phyloP scores from a whole-genome alignment of 1,140 invertebrate genomes.

The Sitobion miscanthi region DNA sequence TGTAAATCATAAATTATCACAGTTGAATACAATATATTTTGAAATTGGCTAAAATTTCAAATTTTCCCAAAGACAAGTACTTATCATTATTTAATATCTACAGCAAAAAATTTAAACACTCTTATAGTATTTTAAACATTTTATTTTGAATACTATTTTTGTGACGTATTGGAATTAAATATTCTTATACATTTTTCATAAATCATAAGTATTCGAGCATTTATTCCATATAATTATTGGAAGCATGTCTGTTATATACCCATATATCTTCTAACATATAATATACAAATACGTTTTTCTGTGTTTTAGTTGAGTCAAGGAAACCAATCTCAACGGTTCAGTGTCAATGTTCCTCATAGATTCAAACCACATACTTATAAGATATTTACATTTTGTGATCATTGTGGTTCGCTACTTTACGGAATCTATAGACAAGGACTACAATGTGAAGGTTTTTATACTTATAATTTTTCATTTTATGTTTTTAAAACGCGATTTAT shows the following conservation, averaged over 20 bases:
- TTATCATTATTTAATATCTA: background rate
- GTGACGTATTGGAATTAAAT: no score
- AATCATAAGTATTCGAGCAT: no score
- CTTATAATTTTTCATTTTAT: background rate
- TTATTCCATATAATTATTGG: no score
- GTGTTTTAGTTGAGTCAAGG: conserved; percentile 64
- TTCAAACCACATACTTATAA: conserved; percentile 94
- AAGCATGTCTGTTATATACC: background rate
- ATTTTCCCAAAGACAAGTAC: background rate
- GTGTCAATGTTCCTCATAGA: conserved; percentile 97
- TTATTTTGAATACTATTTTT: no score
- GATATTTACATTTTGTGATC: conserved; percentile 98
- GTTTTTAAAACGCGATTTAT: background rate
- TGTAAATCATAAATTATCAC: background rate
- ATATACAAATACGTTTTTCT: conserved; percentile 10
- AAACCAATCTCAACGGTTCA: conserved; percentile 82
- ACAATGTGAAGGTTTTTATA: conserved; percentile 88
- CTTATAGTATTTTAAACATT: no score
- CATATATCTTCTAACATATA: background rate
- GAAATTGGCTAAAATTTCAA: background rate
- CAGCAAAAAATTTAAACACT: background rate
- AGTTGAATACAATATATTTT: background rate
- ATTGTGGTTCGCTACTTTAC: conserved; percentile 96
- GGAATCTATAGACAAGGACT: conserved; percentile 96
- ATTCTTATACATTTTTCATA: no score